A percentile compares a stretch with the other conserved stretches of the same genome.
Conservation (phyloP, 2,888 invertebrate genomes). For the Stenolophus ochropezus region DNA sequence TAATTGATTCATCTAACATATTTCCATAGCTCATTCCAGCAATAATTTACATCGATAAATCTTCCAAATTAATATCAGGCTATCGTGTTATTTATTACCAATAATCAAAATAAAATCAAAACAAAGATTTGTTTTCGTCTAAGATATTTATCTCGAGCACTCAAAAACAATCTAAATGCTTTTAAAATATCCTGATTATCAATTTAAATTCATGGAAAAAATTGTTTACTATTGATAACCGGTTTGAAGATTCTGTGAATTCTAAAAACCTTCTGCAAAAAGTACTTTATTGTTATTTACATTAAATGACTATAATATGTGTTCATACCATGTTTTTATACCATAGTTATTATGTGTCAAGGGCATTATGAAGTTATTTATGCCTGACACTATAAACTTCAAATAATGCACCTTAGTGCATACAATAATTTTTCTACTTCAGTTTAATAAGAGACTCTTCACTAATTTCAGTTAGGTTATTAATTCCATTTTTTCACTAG, state of each 20-base stretch:
- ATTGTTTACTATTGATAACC: background rate
- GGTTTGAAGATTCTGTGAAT: background rate
- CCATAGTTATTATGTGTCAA: too few species aligned
- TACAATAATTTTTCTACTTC: too few species aligned
- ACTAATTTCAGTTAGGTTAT: too few species aligned
- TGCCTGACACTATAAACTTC: too few species aligned
- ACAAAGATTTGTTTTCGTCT: background rate
- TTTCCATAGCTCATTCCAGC: slow-evolving; percentile 16
- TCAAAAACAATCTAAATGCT: background rate
- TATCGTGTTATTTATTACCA: background rate
- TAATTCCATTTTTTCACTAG: too few species aligned
- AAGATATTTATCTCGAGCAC: background rate
- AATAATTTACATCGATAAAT: slow-evolving; percentile 24
- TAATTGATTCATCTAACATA: slow-evolving; percentile 20
- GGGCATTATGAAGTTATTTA: too few species aligned
- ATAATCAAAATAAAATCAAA: background rate
- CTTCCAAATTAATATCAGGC: slow-evolving; percentile 4
- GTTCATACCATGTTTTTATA: too few species aligned
- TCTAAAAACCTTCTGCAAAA: too few species aligned
- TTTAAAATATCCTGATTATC: background rate
- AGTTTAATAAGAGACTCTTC: too few species aligned
- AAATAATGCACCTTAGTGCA: too few species aligned
- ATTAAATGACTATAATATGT: too few species aligned
- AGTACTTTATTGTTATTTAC: too few species aligned
- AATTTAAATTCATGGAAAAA: background rate